These are phyloP conservation scores for Podotricha telesiphe DNA, from an alignment of 2,888 invertebrate species.

Conservation along the genomic window DNA sequence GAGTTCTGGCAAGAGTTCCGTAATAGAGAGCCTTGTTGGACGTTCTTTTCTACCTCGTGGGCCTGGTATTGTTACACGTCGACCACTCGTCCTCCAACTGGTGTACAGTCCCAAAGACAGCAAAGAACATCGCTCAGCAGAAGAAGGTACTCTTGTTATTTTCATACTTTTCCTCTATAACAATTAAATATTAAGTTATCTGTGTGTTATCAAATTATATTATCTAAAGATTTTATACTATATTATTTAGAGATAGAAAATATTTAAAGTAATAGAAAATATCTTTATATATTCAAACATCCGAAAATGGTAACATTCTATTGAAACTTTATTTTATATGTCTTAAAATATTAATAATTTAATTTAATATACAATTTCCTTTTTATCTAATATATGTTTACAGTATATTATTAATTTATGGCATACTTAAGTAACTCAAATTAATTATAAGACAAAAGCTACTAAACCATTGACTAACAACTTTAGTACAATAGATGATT, in stretches of 20 bases:
- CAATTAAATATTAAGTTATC: too few relatives aligned
- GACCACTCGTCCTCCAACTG: conserved; percentile 96
- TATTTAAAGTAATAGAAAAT: not conserved
- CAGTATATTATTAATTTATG: not conserved
- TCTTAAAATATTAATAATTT: too few relatives aligned
- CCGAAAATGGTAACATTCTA: not conserved
- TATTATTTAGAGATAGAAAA: conserved; percentile 5
- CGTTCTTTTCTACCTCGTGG: conserved; percentile 98
- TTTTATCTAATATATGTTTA: not conserved
- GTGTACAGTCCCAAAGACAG: conserved; percentile 96
- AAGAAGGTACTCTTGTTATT: conserved; percentile 87
- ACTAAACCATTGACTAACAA: conserved; percentile 6
- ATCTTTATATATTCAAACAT: not conserved
- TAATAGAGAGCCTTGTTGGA: conserved; percentile 98
- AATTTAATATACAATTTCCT: not conserved
- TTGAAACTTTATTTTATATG: not conserved
- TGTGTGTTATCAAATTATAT: not conserved
- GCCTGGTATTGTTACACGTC: conserved; percentile 97
- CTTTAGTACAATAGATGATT: conserved; percentile 28
- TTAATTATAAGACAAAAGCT: conserved; percentile 10
- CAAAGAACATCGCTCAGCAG: conserved; percentile 91
- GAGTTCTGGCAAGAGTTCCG: conserved; percentile 99
- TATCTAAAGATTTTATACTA: conserved; percentile 2
- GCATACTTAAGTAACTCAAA: not conserved
- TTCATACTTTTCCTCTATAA: not conserved